These are phyloP conservation scores for Egretta garzetta DNA, from an alignment of 2,113 vertebrate species.

Conservation along the genomic window DNA sequence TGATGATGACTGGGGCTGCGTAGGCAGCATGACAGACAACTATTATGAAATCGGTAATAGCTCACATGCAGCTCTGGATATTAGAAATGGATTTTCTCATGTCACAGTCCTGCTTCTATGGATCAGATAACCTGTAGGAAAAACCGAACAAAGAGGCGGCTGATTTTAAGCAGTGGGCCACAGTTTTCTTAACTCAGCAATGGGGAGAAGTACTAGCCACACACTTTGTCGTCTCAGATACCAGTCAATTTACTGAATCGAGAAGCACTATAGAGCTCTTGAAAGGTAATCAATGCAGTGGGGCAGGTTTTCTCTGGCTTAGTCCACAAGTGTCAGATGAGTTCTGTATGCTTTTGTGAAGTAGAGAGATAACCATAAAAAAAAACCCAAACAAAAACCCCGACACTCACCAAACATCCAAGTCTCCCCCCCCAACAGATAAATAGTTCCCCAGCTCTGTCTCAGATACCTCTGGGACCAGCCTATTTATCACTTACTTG, in stretches of 20 bases:
- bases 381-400: no score
- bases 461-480: background rate
- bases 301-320: background rate
- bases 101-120: background rate
- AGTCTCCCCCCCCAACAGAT: background rate
- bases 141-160: background rate
- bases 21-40: background rate
- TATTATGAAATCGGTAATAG: background rate
- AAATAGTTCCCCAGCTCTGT: background rate
- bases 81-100: background rate
- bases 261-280: background rate
- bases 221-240: background rate
- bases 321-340: background rate
- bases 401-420: background rate
- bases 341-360: background rate
- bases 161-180: background rate
- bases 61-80: background rate
- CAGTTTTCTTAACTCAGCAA: background rate
- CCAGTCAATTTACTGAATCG: background rate
- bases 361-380: background rate
- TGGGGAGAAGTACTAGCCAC: background rate
- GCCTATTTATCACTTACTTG: background rate
- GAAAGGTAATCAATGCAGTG: background rate
- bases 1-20: fast-evolving
- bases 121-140: background rate